These are phyloP conservation scores for Piliocolobus tephrosceles DNA, from an alignment of 2,113 vertebrate genomes.

Conservation along the genomic window DNA sequence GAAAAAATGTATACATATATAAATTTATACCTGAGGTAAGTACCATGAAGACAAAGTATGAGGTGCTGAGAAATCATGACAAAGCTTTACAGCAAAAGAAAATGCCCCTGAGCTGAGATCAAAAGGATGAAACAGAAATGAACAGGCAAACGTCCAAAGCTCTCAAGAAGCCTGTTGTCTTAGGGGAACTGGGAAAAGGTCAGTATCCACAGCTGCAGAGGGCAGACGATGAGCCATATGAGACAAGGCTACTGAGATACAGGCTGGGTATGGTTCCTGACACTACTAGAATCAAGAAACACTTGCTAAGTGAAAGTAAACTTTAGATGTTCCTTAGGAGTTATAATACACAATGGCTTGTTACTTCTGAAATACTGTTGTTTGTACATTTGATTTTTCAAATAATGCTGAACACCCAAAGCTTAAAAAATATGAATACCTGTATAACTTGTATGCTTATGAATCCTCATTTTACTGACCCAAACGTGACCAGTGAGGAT, in stretches of 20 bases:
- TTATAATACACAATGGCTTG: background rate
- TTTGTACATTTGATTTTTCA: constrained; percentile 13
- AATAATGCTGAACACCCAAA: background rate
- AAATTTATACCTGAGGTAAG: background rate
- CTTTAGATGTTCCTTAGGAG: background rate
- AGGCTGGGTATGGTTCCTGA: background rate
- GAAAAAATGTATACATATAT: background rate
- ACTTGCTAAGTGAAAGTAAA: background rate
- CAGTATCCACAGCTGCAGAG: background rate
- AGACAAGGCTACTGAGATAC: background rate
- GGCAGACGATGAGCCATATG: background rate
- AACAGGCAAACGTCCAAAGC: background rate
- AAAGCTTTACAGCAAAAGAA: background rate
- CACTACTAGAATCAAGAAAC: background rate
- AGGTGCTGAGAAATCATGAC: background rate
- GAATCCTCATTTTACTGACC: background rate
- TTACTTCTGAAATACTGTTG: background rate
- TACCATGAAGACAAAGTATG: background rate
- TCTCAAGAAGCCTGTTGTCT: background rate
- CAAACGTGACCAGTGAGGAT: background rate
- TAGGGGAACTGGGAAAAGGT: background rate
- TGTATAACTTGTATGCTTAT: background rate
- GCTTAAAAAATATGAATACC: constrained; percentile 5
- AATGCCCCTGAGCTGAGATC: background rate
- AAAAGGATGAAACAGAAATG: background rate